Evolutionary conservation across 2,888 invertebrate genomes (phyloP).

Genomic region (Busseola fusca): DNA sequence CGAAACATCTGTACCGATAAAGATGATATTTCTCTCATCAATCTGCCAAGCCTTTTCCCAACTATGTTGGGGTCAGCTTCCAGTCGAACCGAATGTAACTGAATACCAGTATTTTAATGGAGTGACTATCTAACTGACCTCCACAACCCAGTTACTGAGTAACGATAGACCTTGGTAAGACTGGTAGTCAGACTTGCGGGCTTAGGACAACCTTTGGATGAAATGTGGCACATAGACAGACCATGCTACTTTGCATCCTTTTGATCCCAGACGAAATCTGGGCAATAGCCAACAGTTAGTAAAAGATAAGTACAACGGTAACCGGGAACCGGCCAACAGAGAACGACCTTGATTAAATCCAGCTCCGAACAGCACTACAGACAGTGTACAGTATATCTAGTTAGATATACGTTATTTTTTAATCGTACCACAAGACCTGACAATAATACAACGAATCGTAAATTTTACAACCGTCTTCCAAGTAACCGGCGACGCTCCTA

Average conservation of each 20-base stretch:
- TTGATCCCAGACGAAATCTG: neutral
- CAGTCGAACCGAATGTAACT: no score
- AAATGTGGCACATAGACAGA: neutral
- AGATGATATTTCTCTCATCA: neutral
- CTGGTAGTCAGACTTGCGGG: no score
- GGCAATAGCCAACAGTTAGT: no score
- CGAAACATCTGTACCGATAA: neutral
- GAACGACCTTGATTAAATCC: neutral
- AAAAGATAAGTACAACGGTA: neutral
- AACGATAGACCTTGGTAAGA: no score
- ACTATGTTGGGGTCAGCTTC: no score
- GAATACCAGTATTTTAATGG: no score
- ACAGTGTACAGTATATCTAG: conserved; percentile 44
- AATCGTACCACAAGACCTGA: conserved; percentile 59
- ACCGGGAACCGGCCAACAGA: neutral
- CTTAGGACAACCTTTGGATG: no score
- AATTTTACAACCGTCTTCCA: conserved; percentile 85
- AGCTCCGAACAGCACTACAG: conserved; percentile 14
- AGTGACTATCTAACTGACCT: no score
- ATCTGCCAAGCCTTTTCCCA: no score
- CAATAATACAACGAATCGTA: conserved; percentile 86
- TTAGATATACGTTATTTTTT: conserved; percentile 54
- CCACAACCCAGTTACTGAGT: no score
- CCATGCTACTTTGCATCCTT: neutral
- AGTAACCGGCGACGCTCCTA: conserved; percentile 80